These are phyloP conservation scores for Lichenostomus cassidix DNA, from an alignment of 2,113 vertebrate genomes.

Conservation along the genomic window DNA sequence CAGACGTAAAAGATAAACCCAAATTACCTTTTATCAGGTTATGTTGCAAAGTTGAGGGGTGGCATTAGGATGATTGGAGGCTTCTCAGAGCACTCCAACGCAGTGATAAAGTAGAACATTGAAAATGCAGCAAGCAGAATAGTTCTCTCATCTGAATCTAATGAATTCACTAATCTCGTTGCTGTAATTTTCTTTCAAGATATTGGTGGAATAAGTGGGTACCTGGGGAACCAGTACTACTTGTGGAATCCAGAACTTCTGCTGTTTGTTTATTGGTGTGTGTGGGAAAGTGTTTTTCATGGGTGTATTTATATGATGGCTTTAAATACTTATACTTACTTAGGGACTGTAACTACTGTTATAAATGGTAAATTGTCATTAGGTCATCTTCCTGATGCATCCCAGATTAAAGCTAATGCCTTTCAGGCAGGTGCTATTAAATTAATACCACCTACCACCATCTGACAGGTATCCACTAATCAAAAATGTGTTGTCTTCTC, in stretches of 20 bases:
- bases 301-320: neutral
- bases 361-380: slow-evolving; percentile 33
- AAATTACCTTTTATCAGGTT: slow-evolving; percentile 39
- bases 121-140: neutral
- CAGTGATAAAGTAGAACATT: neutral
- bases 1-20: neutral
- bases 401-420: slow-evolving; percentile 10
- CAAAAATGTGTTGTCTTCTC: slow-evolving; percentile 9
- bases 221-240: neutral
- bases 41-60: neutral
- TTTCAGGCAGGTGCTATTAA: slow-evolving; percentile 40
- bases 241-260: neutral
- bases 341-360: slow-evolving; percentile 11
- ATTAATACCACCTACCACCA: slow-evolving; percentile 19
- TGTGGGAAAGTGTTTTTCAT: neutral
- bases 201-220: slow-evolving; percentile 4
- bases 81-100: neutral
- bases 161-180: slow-evolving; percentile 27
- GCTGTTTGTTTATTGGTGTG: neutral
- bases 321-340: slow-evolving; percentile 14
- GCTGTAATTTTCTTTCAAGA: slow-evolving; percentile 37
- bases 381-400: slow-evolving; percentile 10
- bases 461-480: neutral
- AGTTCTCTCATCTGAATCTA: neutral
- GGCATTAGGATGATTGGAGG: slow-evolving; percentile 11